These are phyloP conservation scores for Isurus oxyrinchus DNA, from an alignment of 2,113 vertebrate species.

Conservation along the genomic window DNA sequence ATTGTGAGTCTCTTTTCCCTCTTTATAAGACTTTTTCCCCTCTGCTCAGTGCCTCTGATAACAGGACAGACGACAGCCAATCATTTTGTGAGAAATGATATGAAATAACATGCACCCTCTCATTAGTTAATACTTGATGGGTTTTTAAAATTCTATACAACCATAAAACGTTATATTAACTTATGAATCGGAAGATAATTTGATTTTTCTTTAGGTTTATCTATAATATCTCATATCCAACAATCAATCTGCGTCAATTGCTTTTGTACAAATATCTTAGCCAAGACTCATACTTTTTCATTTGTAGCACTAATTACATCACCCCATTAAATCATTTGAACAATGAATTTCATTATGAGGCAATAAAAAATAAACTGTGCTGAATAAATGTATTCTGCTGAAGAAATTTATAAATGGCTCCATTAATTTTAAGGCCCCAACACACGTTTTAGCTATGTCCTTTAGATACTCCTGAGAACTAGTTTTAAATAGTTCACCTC, in stretches of 20 bases:
- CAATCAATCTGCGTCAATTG: not conserved
- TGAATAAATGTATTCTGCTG: not conserved
- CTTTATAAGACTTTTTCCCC: not conserved
- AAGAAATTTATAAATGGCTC: not conserved
- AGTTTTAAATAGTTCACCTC: not conserved
- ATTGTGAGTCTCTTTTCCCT: not conserved
- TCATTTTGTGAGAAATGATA: not conserved
- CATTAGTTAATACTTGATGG: not conserved
- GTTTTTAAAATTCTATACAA: not conserved
- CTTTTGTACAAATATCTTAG: not conserved
- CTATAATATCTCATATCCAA: not conserved
- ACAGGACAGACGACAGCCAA: not conserved
- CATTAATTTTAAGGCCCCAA: not conserved
- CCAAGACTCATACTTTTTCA: not conserved
- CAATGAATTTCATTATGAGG: not conserved
- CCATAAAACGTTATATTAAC: not conserved
- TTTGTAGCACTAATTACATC: constrained; percentile 19
- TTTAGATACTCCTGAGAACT: not conserved
- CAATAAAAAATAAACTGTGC: constrained; percentile 14
- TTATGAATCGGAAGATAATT: not conserved
- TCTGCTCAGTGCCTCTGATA: not conserved
- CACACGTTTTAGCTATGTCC: not conserved
- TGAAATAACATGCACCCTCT: not conserved
- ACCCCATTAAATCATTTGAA: constrained; percentile 3
- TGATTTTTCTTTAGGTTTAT: not conserved